phyloP scores from a whole-genome alignment of 2,888 invertebrate genomes.

The Zonitis immaculata region DNA sequence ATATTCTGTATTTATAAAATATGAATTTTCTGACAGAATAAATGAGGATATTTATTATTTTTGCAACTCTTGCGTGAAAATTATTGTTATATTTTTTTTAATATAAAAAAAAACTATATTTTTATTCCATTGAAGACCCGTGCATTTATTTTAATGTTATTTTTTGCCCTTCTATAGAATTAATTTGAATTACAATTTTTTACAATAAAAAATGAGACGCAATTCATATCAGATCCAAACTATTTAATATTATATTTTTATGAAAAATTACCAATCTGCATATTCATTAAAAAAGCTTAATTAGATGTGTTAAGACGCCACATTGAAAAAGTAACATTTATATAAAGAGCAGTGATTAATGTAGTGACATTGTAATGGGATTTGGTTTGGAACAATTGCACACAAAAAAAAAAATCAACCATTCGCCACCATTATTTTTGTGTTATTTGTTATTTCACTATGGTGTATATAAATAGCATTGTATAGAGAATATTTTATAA shows the following conservation, averaged over 20 bases:
- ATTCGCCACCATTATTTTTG: no score
- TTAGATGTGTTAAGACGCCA: neutral
- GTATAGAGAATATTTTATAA: neutral
- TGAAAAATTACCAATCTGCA: constrained; percentile 2
- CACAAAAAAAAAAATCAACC: neutral
- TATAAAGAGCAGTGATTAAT: neutral
- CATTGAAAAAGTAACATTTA: neutral
- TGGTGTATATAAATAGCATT: no score
- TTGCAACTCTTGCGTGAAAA: neutral
- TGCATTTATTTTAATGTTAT: neutral
- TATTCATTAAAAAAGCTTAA: constrained; percentile 1
- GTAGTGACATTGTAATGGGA: neutral
- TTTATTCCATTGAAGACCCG: neutral
- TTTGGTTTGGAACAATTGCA: neutral
- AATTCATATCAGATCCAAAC: neutral
- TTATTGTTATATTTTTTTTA: neutral
- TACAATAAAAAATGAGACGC: neutral
- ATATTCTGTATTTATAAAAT: no score
- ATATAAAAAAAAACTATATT: neutral
- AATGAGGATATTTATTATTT: neutral
- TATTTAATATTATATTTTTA: neutral
- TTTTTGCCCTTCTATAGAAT: neutral
- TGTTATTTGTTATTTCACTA: neutral
- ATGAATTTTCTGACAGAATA: neutral
- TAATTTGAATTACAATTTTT: neutral